These are phyloP conservation scores for Thera obeliscata DNA, from an alignment of 2,888 invertebrate genomes.

Conservation along the genomic window DNA sequence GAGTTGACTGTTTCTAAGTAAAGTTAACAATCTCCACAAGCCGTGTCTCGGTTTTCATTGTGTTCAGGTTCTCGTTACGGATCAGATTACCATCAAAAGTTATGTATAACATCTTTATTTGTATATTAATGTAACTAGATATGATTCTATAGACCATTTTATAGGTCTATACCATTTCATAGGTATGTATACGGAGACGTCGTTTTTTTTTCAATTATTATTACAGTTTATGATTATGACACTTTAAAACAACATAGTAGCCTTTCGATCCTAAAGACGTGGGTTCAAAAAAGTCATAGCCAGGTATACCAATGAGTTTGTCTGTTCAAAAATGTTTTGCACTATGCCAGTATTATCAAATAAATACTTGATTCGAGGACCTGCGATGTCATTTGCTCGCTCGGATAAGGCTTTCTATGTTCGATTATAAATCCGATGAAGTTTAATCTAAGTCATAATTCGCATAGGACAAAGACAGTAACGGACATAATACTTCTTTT, in stretches of 20 bases:
- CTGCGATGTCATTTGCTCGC: too few species aligned
- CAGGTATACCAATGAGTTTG: too few species aligned
- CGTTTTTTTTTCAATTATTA: slow-evolving; percentile 6
- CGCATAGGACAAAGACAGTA: too few species aligned
- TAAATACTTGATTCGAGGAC: too few species aligned
- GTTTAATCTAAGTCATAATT: too few species aligned
- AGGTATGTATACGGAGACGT: not conserved
- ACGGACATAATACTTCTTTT: too few species aligned
- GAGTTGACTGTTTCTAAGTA: slow-evolving; percentile 8
- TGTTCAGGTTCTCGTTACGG: slow-evolving; percentile 28
- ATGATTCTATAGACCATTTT: slow-evolving; percentile 3
- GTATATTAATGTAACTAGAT: slow-evolving; percentile 20
- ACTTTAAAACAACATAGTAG: not conserved
- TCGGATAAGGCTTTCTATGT: too few species aligned
- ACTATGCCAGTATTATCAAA: too few species aligned
- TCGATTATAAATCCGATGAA: too few species aligned
- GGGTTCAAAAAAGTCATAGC: too few species aligned
- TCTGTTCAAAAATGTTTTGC: too few species aligned
- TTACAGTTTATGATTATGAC: not conserved
- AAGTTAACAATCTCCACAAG: slow-evolving; percentile 15
- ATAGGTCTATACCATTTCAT: not conserved
- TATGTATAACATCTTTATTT: slow-evolving; percentile 33
- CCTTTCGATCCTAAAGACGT: too few species aligned
- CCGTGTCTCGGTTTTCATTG: slow-evolving; percentile 39
- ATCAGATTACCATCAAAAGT: slow-evolving; percentile 47